Base-by-base conservation (phyloP, 2,888 invertebrate genomes). In the Erebia epiphron region DNA sequence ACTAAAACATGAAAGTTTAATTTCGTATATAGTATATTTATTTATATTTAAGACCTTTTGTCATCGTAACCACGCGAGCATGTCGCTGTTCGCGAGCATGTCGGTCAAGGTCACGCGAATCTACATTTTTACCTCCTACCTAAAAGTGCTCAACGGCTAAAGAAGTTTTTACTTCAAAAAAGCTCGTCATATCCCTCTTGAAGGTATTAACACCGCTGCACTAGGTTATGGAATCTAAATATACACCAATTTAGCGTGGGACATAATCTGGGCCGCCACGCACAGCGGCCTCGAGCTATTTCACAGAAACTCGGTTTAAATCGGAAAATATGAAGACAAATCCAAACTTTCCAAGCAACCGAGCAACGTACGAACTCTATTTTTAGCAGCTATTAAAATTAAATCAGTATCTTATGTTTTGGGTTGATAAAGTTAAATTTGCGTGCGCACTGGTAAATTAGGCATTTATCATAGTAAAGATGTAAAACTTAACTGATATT, bases 231-330 rank as follows among this genome's bases (percentile, higher is more conserved):
- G 54, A 18, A 14, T 21, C 60, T 60, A 60, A 60, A 60, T 43
- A 41, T 60, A 62, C 11, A 14, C 49, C 62, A 21, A 62, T 49
- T 21, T 46, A 14, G 46, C 21, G 61, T 21, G 13, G 11, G 62
- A 21, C 62, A 49, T 49, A 49, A 62, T 49, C 21, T 18, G 62
- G 21, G 62, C 14, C 61, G 13, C 43, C 60, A 60, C 18, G 62
- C 49, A 46, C 41, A 60, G 2, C 14, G 62, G 21, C 62, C 62
- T 46, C 49, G 62, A 21, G 49, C 49, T 49, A 62, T 21, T 26
- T 49, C 14, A 18, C 21, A 60, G 61, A 46, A 46, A 61, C 61
- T 61, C 11, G 49, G 21, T 62, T 21, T 26, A 8, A 2, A 49
- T 14, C 4, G 62, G 62, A 49, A 21, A 61, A 46, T 46, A 21